phyloP scores from a whole-genome alignment of 2,113 vertebrate species.

The Hiodon tergisus region DNA sequence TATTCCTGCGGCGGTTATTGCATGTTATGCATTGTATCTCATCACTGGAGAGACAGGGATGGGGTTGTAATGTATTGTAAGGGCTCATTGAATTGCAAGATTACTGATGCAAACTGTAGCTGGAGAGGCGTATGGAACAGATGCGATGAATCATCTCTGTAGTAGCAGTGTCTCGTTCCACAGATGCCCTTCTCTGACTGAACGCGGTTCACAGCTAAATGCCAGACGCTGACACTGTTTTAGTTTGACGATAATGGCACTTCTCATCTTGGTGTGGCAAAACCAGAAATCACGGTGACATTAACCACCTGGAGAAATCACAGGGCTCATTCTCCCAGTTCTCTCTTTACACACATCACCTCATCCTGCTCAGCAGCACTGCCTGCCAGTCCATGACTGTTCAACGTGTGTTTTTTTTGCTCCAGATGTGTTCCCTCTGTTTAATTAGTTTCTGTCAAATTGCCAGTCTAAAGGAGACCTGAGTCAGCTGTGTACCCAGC shows the following conservation, averaged over 20 bases:
- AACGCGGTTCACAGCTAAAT: no score
- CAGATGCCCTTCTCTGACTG: no score
- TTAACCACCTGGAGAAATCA: no score
- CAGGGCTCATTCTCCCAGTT: background rate
- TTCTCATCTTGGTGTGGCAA: background rate
- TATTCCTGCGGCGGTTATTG: no score
- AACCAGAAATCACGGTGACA: background rate
- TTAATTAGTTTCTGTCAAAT: background rate
- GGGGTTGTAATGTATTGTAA: background rate
- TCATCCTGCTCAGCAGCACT: background rate
- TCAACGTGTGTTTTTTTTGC: no score
- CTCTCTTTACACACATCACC: background rate
- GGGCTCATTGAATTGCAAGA: background rate
- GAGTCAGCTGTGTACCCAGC: background rate
- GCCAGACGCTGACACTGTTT: no score
- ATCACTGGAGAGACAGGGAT: background rate
- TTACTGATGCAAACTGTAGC: background rate
- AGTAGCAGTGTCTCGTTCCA: no score
- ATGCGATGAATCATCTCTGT: no score
- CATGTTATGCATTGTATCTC: background rate
- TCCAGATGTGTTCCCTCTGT: no score
- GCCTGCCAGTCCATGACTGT: no score
- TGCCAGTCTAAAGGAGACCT: background rate
- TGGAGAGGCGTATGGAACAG: background rate
- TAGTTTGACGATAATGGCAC: background rate